Evolutionary conservation across 2,888 invertebrate genomes (phyloP).

Genomic region (Drosophila diplacantha): DNA sequence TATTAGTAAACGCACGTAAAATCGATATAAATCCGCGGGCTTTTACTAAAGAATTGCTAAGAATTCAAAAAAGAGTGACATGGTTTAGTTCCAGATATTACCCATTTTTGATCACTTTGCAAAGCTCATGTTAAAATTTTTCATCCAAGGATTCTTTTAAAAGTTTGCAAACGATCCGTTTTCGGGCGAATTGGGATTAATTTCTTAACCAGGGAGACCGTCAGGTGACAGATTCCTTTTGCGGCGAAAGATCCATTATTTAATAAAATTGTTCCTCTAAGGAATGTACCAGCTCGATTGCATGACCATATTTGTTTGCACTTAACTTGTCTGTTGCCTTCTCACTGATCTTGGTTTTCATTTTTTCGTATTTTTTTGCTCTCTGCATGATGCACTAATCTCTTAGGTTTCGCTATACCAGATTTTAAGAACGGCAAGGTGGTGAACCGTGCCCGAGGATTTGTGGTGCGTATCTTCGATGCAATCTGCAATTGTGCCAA

Average conservation of each 20-base stretch:
- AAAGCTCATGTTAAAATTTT: too few relatives aligned
- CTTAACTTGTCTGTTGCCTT: constrained; percentile 38
- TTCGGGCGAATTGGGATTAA: too few relatives aligned
- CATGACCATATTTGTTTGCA: constrained; percentile 53
- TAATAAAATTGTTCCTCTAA: constrained; percentile 15
- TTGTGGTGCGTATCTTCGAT: constrained; percentile 82
- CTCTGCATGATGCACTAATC: constrained; percentile 38
- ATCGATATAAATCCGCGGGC: too few relatives aligned
- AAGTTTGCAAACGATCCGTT: too few relatives aligned
- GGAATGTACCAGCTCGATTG: constrained; percentile 40
- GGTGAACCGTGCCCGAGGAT: constrained; percentile 81
- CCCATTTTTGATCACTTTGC: too few relatives aligned
- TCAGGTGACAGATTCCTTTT: constrained; percentile 12
- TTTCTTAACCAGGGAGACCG: too few relatives aligned
- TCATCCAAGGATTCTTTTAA: too few relatives aligned
- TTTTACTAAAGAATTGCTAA: too few relatives aligned
- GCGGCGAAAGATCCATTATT: constrained; percentile 19
- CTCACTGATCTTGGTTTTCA: constrained; percentile 45
- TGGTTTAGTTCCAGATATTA: too few relatives aligned
- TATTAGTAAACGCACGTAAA: too few relatives aligned
- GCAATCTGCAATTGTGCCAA: constrained; percentile 83
- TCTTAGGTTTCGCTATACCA: constrained; percentile 75
- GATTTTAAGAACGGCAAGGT: constrained; percentile 80
- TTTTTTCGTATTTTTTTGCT: constrained; percentile 29
- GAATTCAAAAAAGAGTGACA: too few relatives aligned